Base-by-base conservation (phyloP, 2,888 invertebrate species). In the Ophion slaviceki region DNA sequence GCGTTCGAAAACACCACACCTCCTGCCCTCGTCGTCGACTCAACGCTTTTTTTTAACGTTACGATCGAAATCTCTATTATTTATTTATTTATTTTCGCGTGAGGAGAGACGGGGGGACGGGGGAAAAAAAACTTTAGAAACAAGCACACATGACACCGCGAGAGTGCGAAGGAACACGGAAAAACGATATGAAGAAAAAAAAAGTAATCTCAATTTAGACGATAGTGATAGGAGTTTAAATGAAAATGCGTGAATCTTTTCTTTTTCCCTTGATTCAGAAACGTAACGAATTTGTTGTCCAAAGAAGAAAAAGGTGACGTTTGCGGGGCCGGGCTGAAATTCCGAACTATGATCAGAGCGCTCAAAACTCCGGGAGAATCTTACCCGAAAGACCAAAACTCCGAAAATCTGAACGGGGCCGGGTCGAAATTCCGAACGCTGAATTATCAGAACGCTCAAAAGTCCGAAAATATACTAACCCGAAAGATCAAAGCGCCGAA, bases 81-180 rank as follows among this genome's bases (percentile, higher is more conserved):
- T 92, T 90, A 92, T 92, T 91, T 92, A 92, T 91, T 92, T 92
- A 91, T 91, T 90, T 80, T 88, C 84, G 83, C 71, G 72, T 85
- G 64, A 75, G 66, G 53, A 53, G 53, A 59, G 53, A 68, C 20
- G 14, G 36, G 57, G 17, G 17, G 20, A 10, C 5, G 28, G 32
- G 14, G 11, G 10, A 20, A 61, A 61, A 61, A 24, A 24, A 61
- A 20, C 7, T 20, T n/a, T 5, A 59, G n/a, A 28, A 47, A 59
- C 32, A 59, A 59, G 24, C 62, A 62, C 28, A 32, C 82, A 86
- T 82, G 81, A 83, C 80, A 74, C 64, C 59, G 64, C 80, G 79
- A 83, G 36, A 66, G 83, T 79, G 79, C 70, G 47, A 76, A 68
- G 59, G 80, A 8, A 45, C 20, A 28, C 6, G 20, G 64, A 77